Base-by-base conservation (phyloP, 1,140 invertebrate species). In the Forficula auricularia region DNA sequence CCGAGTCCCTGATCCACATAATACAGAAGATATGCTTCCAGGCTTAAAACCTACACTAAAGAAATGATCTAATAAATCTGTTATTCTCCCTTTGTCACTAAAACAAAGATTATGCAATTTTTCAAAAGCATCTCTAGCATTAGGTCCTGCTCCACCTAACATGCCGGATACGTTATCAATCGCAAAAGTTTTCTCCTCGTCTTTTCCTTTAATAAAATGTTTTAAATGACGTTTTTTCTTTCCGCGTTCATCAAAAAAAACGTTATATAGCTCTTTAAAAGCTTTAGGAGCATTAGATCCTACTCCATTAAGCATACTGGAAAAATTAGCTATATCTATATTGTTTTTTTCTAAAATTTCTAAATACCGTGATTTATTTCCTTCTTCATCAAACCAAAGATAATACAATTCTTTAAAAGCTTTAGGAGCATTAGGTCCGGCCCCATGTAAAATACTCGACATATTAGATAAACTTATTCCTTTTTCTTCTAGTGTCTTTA, bases 161-260 rank as follows among this genome's bases (percentile, higher is more conserved):
- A 54, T 55, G 50, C 46, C 40, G 16, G 49, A 50, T 41, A 54
- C 35, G 20, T 53, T 44, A 18, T 32, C 42, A 38, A 40, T 38
- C 44, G 36, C 47, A 43, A 49, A 48, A 41, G 18, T 16, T 41
- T 34, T 50, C 38, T 38, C 48, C 40, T 42, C 44, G 40, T 40
- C 27, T 39, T 39, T 42, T 42, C 39, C 40, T 38, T 43, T 38
- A 20, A 42, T 30, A 32, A 51, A 44, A 48, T 38, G 45, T 38
- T 51, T 49, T 47, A 54, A 42, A 41, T 50, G 42, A 20, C 49
- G 33, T 12, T 48, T 54, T 50, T 45, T 45, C 40, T 51, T 48
- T 30, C 47, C 49, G n/a, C 51, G 15, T 41, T 44, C 27, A 44
- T 52, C 46, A 44, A 56, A 54, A 45, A 42, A 56, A 40, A 54